Evolutionary conservation across 2,113 vertebrate species (phyloP).

Genomic region (Corvus cornix): DNA sequence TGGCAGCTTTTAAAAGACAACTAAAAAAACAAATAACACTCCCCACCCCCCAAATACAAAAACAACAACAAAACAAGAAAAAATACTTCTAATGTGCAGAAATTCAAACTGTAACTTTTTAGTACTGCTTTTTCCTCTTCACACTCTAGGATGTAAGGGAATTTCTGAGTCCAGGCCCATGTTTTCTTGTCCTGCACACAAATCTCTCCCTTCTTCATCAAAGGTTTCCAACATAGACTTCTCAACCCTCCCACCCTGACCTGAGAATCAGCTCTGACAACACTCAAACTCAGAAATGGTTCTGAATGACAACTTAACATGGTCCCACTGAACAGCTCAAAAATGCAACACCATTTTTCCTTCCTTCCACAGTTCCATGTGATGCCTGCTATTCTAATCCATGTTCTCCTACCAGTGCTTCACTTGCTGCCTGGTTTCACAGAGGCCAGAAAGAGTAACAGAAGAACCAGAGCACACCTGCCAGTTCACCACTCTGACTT

Average conservation of each 20-base stretch:
- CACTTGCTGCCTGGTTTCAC: not conserved
- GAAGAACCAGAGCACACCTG: not conserved
- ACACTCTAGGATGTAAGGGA: fast-evolving
- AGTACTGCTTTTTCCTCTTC: not conserved
- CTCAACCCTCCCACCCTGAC: not conserved
- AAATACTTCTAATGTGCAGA: not conserved
- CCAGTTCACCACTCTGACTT: not conserved
- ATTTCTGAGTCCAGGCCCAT: not conserved
- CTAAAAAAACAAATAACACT: not conserved
- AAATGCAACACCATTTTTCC: not conserved
- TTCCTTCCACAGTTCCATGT: not conserved
- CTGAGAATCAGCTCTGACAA: not conserved
- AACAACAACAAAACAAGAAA: not conserved
- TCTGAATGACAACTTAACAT: not conserved
- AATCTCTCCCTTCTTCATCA: not conserved
- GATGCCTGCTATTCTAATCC: not conserved
- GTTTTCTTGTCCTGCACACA: not conserved
- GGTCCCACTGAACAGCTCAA: not conserved
- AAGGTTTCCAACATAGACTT: not conserved
- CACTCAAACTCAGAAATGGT: not conserved
- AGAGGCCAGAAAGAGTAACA: not conserved
- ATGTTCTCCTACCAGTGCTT: not conserved
- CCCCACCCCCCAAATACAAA: not conserved
- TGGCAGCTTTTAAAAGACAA: not conserved
- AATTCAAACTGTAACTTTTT: not conserved